Conservation (phyloP, 2,888 invertebrate genomes). For the Hirtodrosophila cameraria region DNA sequence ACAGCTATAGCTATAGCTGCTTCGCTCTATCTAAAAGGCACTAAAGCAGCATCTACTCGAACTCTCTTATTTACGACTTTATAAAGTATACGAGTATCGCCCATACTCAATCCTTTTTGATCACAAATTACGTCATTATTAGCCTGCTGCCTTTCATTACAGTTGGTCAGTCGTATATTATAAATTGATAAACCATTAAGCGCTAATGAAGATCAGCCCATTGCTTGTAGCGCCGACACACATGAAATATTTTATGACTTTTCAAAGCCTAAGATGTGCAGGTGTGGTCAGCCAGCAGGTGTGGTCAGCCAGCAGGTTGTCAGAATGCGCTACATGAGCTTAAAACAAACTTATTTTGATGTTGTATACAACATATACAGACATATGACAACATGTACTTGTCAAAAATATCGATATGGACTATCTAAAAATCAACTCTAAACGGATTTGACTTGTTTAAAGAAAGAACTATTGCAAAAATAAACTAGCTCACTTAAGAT, state of each 20-base stretch:
- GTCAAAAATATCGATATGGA: no score
- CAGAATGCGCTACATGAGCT: background rate
- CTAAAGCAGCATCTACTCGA: background rate
- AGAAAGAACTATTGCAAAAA: no score
- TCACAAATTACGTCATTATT: conserved; percentile 30
- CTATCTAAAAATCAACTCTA: no score
- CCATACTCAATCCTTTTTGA: conserved; percentile 28
- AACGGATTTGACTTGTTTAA: no score
- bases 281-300: background rate
- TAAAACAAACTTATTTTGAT: no score
- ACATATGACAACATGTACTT: no score
- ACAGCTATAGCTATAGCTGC: conserved; percentile 44
- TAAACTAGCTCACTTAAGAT: no score
- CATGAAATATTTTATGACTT: conserved; percentile 18
- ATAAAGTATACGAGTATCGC: conserved; percentile 28
- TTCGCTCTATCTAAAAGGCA: conserved; percentile 1
- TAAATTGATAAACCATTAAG: conserved; percentile 56
- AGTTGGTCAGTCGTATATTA: conserved; percentile 44
- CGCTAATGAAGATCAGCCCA: conserved; percentile 73
- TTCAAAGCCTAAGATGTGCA: no score
- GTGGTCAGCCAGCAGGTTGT: background rate
- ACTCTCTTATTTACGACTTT: conserved; percentile 45
- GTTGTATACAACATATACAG: no score
- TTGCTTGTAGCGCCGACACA: conserved; percentile 69
- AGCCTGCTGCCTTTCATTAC: background rate